phyloP scores from a whole-genome alignment of 2,113 vertebrate species.

The Myiozetetes cayanensis region DNA sequence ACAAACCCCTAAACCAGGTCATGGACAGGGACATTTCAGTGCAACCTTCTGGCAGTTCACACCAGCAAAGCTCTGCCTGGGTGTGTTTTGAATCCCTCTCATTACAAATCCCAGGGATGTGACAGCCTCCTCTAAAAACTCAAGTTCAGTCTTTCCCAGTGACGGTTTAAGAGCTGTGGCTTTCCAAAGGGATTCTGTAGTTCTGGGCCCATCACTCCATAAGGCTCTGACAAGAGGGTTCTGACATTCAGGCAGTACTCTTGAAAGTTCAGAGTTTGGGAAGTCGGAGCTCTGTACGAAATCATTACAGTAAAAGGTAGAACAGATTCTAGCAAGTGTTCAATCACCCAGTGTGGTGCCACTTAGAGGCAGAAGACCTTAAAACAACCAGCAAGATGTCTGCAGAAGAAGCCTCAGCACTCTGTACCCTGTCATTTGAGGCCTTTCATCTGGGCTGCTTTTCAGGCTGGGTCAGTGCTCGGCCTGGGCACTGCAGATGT shows the following conservation, averaged over 20 bases:
- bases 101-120: background rate
- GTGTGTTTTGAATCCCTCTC: background rate
- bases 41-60: background rate
- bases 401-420: conserved; percentile 21
- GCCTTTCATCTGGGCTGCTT: background rate
- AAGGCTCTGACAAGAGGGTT: conserved; percentile 36
- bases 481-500: background rate
- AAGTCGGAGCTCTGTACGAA: conserved; percentile 13
- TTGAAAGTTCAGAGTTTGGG: background rate
- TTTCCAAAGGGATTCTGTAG: conserved; percentile 48
- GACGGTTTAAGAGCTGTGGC: conserved; percentile 1
- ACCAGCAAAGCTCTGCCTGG: background rate
- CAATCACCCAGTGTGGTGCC: conserved; percentile 23
- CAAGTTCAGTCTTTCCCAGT: background rate
- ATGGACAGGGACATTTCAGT: background rate
- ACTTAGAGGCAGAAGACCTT: conserved; percentile 4
- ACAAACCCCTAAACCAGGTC: background rate
- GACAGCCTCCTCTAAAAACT: background rate
- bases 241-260: background rate
- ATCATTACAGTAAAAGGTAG: conserved; percentile 38
- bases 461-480: background rate
- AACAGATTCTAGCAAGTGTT: conserved; percentile 28
- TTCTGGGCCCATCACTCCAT: conserved; percentile 4
- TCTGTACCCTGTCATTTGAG: background rate
- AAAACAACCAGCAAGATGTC: conserved; percentile 25